These are phyloP conservation scores for Colius striatus DNA, from an alignment of 2,113 vertebrate species.

Conservation along the genomic window DNA sequence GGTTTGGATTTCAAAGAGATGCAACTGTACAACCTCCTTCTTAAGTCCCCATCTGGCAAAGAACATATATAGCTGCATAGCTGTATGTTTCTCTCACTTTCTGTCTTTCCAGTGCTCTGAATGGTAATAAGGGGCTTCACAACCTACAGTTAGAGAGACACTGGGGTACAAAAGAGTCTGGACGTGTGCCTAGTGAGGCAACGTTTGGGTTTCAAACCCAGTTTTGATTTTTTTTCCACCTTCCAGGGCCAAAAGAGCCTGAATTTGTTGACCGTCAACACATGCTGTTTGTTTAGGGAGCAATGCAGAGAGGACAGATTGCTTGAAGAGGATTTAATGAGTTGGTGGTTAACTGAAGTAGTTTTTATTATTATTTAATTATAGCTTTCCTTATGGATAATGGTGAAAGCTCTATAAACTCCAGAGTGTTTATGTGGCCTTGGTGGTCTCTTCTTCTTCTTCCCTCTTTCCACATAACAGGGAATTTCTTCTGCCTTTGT, in stretches of 20 bases:
- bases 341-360: background rate
- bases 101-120: background rate
- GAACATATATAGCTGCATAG: background rate
- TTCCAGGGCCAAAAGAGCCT: background rate
- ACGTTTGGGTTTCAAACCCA: background rate
- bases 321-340: background rate
- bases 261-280: background rate
- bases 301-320: background rate
- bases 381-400: background rate
- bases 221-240: background rate
- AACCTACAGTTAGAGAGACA: background rate
- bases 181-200: background rate
- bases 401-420: background rate
- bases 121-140: background rate
- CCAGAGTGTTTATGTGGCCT: background rate
- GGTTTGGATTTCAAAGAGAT: background rate
- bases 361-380: constrained; percentile 17
- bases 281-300: background rate
- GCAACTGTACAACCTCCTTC: background rate
- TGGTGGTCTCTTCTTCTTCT: background rate
- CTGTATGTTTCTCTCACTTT: background rate
- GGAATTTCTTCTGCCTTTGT: background rate
- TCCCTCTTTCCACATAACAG: background rate
- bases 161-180: background rate
- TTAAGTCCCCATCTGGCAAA: background rate